phyloP scores from a whole-genome alignment of 2,888 invertebrate genomes.

The Stratiomys singularior region DNA sequence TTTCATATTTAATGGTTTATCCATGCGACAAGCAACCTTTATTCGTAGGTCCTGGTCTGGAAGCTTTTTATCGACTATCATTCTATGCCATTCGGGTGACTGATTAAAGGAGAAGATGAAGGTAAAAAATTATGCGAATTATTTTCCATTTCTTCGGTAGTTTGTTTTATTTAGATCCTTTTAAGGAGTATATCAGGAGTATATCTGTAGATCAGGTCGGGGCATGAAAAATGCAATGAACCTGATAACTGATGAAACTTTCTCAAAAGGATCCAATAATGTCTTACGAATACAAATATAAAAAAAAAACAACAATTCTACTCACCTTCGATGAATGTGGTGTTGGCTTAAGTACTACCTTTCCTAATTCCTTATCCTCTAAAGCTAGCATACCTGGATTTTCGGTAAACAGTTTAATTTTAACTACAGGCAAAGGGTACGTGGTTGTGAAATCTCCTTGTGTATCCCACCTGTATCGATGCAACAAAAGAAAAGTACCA shows the following conservation, averaged over 20 bases:
- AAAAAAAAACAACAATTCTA: no score
- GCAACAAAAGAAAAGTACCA: not conserved
- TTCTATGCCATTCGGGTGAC: conserved; percentile 98
- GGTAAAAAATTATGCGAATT: no score
- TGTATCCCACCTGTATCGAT: conserved; percentile 95
- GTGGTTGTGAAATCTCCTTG: conserved; percentile 99
- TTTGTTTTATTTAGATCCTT: no score
- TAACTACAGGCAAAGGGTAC: conserved; percentile 95
- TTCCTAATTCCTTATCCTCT: conserved; percentile 98
- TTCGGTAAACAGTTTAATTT: conserved; percentile 97
- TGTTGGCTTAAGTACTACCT: conserved; percentile 87
- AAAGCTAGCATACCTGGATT: conserved; percentile 97
- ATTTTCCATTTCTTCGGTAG: no score
- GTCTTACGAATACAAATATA: no score
- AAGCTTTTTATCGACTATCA: conserved; percentile 94
- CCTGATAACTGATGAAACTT: no score
- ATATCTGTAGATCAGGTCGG: no score
- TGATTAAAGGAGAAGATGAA: conserved; percentile 58
- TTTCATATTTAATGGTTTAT: conserved; percentile 99
- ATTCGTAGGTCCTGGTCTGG: conserved; percentile 96
- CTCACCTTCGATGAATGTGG: conserved; percentile 87
- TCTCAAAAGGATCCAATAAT: no score
- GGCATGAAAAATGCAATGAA: no score
- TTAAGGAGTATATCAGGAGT: no score
- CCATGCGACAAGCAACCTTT: conserved; percentile 97